Percentiles rank a stretch among this genome's conserved stretches.
Evolutionary conservation across 2,797 vertebrate species (phyloP).

Genomic region (Harpagifer antarcticus): DNA sequence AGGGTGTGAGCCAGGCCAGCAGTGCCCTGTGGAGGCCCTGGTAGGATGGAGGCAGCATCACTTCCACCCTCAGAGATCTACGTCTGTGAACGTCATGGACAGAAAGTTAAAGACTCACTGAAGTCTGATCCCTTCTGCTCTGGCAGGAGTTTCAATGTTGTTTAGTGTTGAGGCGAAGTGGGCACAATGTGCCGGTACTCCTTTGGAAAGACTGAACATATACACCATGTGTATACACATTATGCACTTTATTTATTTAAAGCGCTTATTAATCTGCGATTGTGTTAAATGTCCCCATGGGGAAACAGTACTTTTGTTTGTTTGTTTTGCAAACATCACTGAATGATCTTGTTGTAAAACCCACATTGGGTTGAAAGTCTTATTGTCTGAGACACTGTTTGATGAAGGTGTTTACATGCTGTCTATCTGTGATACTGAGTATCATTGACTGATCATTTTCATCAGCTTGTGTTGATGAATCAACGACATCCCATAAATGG

Average conservation of each 20-base stretch:
- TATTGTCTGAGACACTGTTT: slow-evolving; percentile 60
- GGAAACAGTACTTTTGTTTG: slow-evolving; percentile 27
- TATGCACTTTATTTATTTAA: slow-evolving; percentile 14
- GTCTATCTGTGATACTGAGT: slow-evolving; percentile 64
- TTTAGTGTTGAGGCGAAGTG: slow-evolving; percentile 29
- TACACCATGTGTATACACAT: slow-evolving; percentile 51
- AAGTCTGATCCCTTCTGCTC: slow-evolving; percentile 62
- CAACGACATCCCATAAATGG: slow-evolving; percentile 42
- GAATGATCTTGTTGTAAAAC: slow-evolving; percentile 30
- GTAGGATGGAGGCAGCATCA: slow-evolving; percentile 70
- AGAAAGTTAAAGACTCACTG: slow-evolving; percentile 64
- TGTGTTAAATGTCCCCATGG: slow-evolving; percentile 33
- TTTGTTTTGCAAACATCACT: slow-evolving; percentile 58
- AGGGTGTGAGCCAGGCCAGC: slow-evolving; percentile 64
- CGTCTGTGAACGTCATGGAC: slow-evolving; percentile 76
- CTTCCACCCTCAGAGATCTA: slow-evolving; percentile 48
- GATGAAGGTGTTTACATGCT: slow-evolving; percentile 39
- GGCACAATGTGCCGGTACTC: slow-evolving; percentile 50
- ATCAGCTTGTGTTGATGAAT: slow-evolving; percentile 61
- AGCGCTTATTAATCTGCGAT: slow-evolving; percentile 34
- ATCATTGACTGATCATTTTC: slow-evolving; percentile 50
- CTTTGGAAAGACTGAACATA: slow-evolving; percentile 63
- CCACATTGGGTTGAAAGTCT: slow-evolving; percentile 63
- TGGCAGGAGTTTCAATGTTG: slow-evolving; percentile 38
- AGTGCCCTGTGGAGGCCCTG: slow-evolving; percentile 86